phyloP scores from a whole-genome alignment of 2,113 vertebrate genomes.

The Megaptera novaeangliae region DNA sequence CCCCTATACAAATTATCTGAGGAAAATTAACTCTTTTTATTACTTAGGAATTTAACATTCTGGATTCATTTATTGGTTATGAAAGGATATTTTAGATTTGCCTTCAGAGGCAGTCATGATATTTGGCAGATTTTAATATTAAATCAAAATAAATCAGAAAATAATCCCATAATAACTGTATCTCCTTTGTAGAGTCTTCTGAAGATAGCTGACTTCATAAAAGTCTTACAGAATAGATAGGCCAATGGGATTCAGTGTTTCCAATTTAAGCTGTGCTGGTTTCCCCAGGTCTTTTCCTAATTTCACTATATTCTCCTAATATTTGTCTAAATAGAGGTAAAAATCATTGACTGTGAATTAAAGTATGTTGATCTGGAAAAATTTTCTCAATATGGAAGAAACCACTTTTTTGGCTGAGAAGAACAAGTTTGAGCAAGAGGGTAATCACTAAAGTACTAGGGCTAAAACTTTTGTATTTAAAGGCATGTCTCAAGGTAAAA shows the following conservation, averaged over 20 bases:
- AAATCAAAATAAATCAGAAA: neutral
- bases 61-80: neutral
- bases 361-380: neutral
- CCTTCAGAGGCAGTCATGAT: neutral
- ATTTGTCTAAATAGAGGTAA: neutral
- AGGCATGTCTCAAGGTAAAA: neutral
- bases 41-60: neutral
- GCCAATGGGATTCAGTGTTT: neutral
- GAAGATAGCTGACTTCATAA: neutral
- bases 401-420: neutral
- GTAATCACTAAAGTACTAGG: neutral
- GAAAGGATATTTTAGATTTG: neutral
- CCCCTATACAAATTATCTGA: neutral
- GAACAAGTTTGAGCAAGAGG: neutral
- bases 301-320: neutral
- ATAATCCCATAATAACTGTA: neutral
- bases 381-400: constrained; percentile 1
- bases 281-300: neutral
- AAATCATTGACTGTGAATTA: neutral
- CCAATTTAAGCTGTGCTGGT: neutral
- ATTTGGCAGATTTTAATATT: neutral
- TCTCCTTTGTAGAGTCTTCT: neutral
- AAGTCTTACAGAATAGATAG: neutral
- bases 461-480: neutral
- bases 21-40: neutral